Conservation (phyloP, 2,113 vertebrate species). For the Megaceryle torquata region DNA sequence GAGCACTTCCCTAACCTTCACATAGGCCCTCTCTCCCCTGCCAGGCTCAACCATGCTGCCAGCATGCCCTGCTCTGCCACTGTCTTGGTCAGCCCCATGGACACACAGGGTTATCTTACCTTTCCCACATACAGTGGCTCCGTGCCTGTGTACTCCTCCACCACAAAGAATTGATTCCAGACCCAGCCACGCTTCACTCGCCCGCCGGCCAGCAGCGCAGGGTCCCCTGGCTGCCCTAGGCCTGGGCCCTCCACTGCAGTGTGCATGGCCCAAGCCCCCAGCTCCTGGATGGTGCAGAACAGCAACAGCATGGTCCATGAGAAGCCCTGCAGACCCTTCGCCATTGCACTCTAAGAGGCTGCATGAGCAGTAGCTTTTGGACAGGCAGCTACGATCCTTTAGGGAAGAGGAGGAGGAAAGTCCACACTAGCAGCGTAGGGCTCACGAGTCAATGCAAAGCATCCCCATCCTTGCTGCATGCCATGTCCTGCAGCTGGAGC, state of each 20-base stretch:
- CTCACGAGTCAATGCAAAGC: neutral
- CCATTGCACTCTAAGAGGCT: constrained; percentile 28
- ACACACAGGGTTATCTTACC: constrained; percentile 73
- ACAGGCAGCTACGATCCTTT: neutral
- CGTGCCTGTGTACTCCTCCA: constrained; percentile 97
- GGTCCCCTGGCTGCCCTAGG: constrained; percentile 38
- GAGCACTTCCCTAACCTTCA: neutral
- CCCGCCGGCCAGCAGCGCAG: constrained; percentile 71
- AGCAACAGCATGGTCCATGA: constrained; percentile 63
- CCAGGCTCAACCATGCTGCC: neutral
- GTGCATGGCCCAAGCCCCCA: constrained; percentile 4
- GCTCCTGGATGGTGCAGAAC: constrained; percentile 44
- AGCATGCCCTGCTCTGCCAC: neutral
- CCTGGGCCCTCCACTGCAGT: neutral
- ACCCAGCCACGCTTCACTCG: constrained; percentile 99
- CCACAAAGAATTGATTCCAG: constrained; percentile 99
- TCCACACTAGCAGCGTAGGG: neutral
- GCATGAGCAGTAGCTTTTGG: constrained; percentile 8
- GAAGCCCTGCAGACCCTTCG: constrained; percentile 48
- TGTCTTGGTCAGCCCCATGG: neutral
- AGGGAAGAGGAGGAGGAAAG: neutral
- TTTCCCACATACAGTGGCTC: constrained; percentile 97
- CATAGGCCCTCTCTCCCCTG: no score
- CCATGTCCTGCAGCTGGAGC: neutral
- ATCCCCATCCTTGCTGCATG: neutral